Conservation (phyloP, 2,888 invertebrate genomes). For the Lasius platythorax region DNA sequence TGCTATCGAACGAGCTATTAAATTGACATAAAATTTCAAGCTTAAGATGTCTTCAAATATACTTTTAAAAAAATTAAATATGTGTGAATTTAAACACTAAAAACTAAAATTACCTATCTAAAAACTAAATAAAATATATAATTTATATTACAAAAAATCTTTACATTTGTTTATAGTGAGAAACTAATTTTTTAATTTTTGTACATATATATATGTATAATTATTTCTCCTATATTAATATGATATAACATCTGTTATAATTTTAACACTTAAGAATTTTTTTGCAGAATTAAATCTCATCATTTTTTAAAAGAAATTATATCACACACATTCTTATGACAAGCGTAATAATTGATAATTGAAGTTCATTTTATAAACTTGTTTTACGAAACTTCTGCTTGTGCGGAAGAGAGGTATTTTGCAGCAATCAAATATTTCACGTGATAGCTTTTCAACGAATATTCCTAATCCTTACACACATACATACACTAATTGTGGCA, state of each 20-base stretch:
- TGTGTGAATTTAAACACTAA: not conserved
- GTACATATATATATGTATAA: no score
- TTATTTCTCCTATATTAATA: not conserved
- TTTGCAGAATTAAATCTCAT: not conserved
- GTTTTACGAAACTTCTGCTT: not conserved
- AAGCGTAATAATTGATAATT: not conserved
- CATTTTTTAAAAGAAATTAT: not conserved
- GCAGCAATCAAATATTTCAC: not conserved
- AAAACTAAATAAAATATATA: not conserved
- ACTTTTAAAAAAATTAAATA: not conserved
- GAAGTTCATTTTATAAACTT: not conserved
- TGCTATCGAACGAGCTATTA: constrained; percentile 21
- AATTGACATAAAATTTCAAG: not conserved
- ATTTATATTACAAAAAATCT: not conserved
- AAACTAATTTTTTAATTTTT: not conserved
- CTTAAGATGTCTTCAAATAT: not conserved
- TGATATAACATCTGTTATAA: not conserved
- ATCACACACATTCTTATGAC: not conserved
- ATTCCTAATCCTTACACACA: not conserved
- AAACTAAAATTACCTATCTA: not conserved
- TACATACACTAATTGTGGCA: not conserved
- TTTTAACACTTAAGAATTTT: not conserved
- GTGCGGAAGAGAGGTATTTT: not conserved
- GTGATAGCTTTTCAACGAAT: not conserved
- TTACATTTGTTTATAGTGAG: not conserved